Conservation (phyloP, 1,140 invertebrate genomes). For the Littorina saxatilis region DNA sequence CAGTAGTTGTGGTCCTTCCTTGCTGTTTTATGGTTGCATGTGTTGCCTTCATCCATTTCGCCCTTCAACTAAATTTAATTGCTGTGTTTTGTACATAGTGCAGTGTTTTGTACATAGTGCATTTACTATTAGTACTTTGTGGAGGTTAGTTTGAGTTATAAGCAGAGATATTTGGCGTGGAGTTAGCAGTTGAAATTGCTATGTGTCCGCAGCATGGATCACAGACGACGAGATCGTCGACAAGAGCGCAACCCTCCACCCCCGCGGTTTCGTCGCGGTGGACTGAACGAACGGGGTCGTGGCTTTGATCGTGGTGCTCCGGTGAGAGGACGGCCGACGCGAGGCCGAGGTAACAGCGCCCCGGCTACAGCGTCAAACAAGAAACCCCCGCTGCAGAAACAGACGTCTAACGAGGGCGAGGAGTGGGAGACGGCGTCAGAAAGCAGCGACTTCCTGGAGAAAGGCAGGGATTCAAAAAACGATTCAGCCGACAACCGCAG, state of each 20-base stretch:
- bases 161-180: no score
- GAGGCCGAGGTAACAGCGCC: conserved; percentile 66
- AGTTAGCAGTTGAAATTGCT: no score
- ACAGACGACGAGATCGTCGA: conserved; percentile 56
- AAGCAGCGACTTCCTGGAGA: conserved; percentile 78
- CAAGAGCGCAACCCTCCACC: conserved; percentile 66
- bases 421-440: conserved; percentile 82
- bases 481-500: conserved; percentile 64
- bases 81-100: no score
- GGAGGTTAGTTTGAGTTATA: no score
- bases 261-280: conserved; percentile 62
- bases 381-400: conserved; percentile 70
- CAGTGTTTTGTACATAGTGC: no score
- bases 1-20: no score
- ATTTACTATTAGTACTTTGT: no score
- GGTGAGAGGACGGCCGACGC: conserved; percentile 57
- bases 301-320: conserved; percentile 56
- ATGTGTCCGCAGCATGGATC: conserved; percentile 54
- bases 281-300: conserved; percentile 52
- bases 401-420: conserved; percentile 78
- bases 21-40: no score
- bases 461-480: conserved; percentile 66
- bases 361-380: conserved; percentile 53
- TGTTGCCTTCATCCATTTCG: no score
- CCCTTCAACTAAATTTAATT: no score